phyloP scores from a whole-genome alignment of 2,797 vertebrate genomes.

The Aselliscus stoliczkanus region DNA sequence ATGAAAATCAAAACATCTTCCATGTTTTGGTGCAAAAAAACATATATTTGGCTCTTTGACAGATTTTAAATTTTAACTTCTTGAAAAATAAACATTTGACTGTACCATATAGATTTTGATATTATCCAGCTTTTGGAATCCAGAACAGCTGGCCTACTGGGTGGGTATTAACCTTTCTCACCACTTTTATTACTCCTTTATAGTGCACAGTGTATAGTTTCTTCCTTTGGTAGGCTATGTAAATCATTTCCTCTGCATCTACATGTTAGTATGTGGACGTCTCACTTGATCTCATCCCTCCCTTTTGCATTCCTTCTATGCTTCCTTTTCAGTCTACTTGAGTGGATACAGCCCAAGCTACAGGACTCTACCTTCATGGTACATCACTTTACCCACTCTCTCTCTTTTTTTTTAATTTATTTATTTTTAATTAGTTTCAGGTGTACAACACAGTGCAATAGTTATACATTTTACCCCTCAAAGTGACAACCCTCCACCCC shows the following conservation, averaged over 20 bases:
- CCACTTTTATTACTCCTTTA: not conserved
- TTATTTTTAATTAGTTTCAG: no score
- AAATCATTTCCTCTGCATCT: not conserved
- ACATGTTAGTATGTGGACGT: not conserved
- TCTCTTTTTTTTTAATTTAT: no score
- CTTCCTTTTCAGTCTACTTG: not conserved
- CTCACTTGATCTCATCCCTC: not conserved
- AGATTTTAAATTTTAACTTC: not conserved
- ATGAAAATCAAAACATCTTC: constrained; percentile 19
- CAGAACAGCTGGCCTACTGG: not conserved
- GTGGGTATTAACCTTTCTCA: not conserved
- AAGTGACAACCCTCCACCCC: no score
- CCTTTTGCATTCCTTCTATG: not conserved
- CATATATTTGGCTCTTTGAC: not conserved
- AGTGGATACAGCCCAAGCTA: not conserved
- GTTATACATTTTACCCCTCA: no score
- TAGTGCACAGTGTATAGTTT: not conserved
- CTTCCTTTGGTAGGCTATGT: not conserved
- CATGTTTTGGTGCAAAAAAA: not conserved
- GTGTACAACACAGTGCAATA: no score
- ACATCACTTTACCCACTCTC: not conserved
- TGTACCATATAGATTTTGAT: not conserved
- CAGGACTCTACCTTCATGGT: not conserved
- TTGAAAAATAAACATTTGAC: constrained; percentile 27
- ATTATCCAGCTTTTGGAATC: not conserved